Percentiles rank a stretch among this genome's conserved stretches.
Evolutionary conservation across 2,888 invertebrate genomes (phyloP).

Genomic region (Brenthis daphne): DNA sequence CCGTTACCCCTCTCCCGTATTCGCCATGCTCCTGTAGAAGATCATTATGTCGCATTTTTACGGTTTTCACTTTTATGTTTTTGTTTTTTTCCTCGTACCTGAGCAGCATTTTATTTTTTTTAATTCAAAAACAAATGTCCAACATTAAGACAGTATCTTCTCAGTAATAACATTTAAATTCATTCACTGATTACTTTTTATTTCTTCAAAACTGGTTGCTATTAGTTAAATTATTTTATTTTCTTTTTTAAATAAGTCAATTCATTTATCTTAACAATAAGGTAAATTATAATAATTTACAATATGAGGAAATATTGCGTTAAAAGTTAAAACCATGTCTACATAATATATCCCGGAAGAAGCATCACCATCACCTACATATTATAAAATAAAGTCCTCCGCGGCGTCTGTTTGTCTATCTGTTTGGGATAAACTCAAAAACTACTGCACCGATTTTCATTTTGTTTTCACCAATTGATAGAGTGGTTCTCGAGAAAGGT

Average conservation of each 20-base stretch:
- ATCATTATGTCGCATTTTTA: constrained; percentile 36
- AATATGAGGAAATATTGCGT: too few relatives aligned
- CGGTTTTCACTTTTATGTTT: constrained; percentile 29
- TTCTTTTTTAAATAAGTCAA: neutral
- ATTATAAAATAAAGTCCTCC: too few relatives aligned
- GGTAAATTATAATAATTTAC: too few relatives aligned
- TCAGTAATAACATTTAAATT: constrained; percentile 27
- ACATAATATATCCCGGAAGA: too few relatives aligned
- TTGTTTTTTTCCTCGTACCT: constrained; percentile 20
- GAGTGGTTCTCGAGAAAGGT: too few relatives aligned
- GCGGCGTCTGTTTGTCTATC: too few relatives aligned
- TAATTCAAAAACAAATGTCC: constrained; percentile 28
- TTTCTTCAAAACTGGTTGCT: constrained; percentile 16
- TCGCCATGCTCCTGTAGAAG: constrained; percentile 19
- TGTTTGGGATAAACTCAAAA: too few relatives aligned
- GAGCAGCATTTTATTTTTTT: constrained; percentile 24
- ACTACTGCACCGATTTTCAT: too few relatives aligned
- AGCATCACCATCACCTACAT: too few relatives aligned
- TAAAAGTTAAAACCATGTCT: too few relatives aligned
- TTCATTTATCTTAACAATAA: neutral
- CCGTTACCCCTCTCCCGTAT: constrained; percentile 17
- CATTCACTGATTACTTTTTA: constrained; percentile 26
- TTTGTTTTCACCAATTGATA: too few relatives aligned
- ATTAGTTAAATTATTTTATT: constrained; percentile 17
- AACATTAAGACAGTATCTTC: constrained; percentile 26